Base-by-base conservation (phyloP, 2,888 invertebrate species). In the Polymixis flavicincta region DNA sequence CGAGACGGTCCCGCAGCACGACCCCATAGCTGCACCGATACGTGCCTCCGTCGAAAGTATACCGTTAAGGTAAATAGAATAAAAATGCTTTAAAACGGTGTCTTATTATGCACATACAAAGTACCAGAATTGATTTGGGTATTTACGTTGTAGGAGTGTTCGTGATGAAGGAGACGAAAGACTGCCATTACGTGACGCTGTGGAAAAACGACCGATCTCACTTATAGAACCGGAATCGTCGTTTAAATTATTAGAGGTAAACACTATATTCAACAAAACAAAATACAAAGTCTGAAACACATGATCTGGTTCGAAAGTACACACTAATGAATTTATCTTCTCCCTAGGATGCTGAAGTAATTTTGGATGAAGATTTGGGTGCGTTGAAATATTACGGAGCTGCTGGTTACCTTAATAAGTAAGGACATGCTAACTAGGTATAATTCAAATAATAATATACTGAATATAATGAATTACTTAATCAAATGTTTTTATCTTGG, bases 21-120 rank as follows among this genome's bases (percentile, higher is more conserved):
- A 93, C 25, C 94, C 94, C 4, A 91, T 96, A 59, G 91, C 94
- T 13, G 85, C 92, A 45, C 98, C 98, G 0, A 95, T 98, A 76
- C 96, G 98, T 77, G 97, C 97, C 66, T 98, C 98, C 2, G 98
- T 98, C 5, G 98, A 98, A 93, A 98, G 97, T 88, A 94, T 98
- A 75, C 98, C 98, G 14, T 91, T 95, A 71, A 95, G 95, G 96
- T 96, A 92, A 90, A 54, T 67, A 74, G 61, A 70, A 73, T 69
- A 75, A 82, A 74, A 77, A 78, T 68, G 55, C 57, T 68, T 60
- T 65, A 37, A 74, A 71, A 80, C 69, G 60, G 52, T 54, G 55
- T 72, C 71, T 78, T 63, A 76, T 77, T 86, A 76, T 73, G 65
- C 52, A 67, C 79, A 68, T 74, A 67, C 54, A 60, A 73, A 84